These are phyloP conservation scores for Dynastes tityus DNA, from an alignment of 2,888 invertebrate species.

Conservation along the genomic window DNA sequence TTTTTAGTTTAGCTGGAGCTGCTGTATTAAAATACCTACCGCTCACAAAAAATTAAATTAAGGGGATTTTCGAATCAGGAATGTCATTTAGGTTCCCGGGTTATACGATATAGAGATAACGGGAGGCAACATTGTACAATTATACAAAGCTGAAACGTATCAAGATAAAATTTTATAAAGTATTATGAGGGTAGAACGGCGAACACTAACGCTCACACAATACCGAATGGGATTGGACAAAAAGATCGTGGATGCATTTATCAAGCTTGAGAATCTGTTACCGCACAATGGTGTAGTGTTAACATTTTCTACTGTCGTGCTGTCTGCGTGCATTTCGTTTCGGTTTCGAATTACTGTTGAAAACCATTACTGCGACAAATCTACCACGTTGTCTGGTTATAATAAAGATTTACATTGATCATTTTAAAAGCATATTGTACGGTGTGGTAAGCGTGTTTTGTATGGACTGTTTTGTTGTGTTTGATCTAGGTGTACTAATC, in stretches of 20 bases:
- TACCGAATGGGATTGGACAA: constrained; percentile 46
- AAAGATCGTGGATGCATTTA: constrained; percentile 48
- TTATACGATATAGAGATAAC: constrained; percentile 33
- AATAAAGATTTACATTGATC: constrained; percentile 50
- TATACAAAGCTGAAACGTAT: constrained; percentile 38
- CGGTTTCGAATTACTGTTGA: constrained; percentile 48
- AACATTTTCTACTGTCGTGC: constrained; percentile 42
- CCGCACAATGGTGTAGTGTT: constrained; percentile 50
- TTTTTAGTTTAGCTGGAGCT: background rate
- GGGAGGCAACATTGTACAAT: constrained; percentile 29
- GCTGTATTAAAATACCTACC: background rate
- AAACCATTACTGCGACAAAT: constrained; percentile 46
- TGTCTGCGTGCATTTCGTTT: constrained; percentile 47
- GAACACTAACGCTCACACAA: constrained; percentile 32
- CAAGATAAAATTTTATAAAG: constrained; percentile 46
- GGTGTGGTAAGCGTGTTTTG: background rate
- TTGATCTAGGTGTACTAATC: background rate
- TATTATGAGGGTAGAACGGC: constrained; percentile 42
- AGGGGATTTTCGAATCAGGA: constrained; percentile 26
- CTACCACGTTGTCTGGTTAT: constrained; percentile 41
- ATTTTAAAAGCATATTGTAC: constrained; percentile 45
- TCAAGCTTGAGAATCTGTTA: constrained; percentile 46
- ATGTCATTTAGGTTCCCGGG: constrained; percentile 26
- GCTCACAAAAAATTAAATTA: constrained; percentile 31
- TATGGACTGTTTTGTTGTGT: constrained; percentile 3